Evolutionary conservation across 2,888 invertebrate species (phyloP).

Genomic region (Megastigmus dorsalis): DNA sequence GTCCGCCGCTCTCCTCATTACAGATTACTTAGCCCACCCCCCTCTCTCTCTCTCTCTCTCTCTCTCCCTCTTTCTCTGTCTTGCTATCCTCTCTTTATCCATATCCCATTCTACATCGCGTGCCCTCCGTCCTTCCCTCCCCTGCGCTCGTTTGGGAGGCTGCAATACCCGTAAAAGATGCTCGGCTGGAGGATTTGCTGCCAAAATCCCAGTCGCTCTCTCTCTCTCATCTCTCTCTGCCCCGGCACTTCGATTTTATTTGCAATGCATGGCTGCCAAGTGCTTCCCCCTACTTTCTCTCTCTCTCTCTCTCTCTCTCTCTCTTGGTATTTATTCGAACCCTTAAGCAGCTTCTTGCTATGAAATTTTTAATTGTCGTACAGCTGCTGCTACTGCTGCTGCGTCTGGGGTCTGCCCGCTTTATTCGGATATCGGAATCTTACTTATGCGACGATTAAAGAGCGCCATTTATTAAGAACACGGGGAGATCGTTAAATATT

Average conservation of each 20-base stretch:
- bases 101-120: too few relatives aligned
- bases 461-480: too few relatives aligned
- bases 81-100: background rate
- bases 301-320: too few relatives aligned
- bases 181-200: slow-evolving; percentile 19
- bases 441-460: too few relatives aligned
- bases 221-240: too few relatives aligned
- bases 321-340: background rate
- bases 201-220: slow-evolving; percentile 23
- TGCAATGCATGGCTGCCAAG: slow-evolving; percentile 7
- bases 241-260: slow-evolving; percentile 41
- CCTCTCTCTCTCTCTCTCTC: slow-evolving; percentile 22
- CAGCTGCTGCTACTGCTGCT: too few relatives aligned
- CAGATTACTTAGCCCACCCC: slow-evolving; percentile 18
- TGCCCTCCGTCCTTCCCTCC: background rate
- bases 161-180: slow-evolving; percentile 10
- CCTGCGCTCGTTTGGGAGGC: background rate
- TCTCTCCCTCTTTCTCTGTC: background rate
- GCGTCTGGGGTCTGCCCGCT: too few relatives aligned
- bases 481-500: too few relatives aligned
- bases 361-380: background rate
- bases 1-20: slow-evolving; percentile 34
- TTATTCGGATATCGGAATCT: too few relatives aligned
- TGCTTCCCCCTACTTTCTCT: too few relatives aligned
- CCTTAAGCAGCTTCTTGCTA: background rate